Conservation (phyloP, 2,888 invertebrate species). For the Pristionchus exspectatus region DNA sequence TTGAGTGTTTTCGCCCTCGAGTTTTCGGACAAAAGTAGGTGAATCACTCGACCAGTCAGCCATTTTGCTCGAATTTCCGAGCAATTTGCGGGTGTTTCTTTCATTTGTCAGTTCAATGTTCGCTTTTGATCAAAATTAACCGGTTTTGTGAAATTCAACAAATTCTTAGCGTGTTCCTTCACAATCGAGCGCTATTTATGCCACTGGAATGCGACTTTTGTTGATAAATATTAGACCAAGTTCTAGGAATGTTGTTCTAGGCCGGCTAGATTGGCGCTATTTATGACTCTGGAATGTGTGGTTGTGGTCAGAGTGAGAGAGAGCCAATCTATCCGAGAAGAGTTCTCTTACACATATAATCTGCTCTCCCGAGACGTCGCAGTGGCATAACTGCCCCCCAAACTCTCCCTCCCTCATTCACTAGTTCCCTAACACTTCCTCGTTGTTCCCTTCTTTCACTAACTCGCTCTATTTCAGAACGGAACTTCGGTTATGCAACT, state of each 20-base stretch:
- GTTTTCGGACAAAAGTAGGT: neutral
- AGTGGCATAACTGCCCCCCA: slow-evolving; percentile 14
- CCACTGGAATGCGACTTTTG: too few species aligned
- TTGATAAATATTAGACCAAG: too few species aligned
- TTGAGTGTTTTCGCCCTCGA: slow-evolving; percentile 3
- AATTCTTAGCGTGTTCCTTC: too few species aligned
- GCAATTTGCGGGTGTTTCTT: neutral
- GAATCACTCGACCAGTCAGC: neutral
- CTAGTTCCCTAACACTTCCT: neutral
- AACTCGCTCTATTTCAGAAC: too few species aligned
- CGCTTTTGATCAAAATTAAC: neutral
- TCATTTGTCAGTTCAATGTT: neutral
- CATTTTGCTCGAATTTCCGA: neutral
- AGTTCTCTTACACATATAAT: slow-evolving; percentile 31
- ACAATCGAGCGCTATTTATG: too few species aligned
- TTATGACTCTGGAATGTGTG: neutral
- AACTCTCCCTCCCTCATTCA: neutral
- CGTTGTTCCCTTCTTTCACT: too few species aligned
- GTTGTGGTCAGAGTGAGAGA: neutral
- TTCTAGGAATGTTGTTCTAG: neutral
- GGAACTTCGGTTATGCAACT: too few species aligned
- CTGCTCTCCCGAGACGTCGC: neutral
- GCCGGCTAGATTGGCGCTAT: neutral
- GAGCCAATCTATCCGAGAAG: neutral
- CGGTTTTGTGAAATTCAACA: neutral